Base-by-base conservation (phyloP, 1,140 invertebrate genomes). In the Dendroctonus valens region DNA sequence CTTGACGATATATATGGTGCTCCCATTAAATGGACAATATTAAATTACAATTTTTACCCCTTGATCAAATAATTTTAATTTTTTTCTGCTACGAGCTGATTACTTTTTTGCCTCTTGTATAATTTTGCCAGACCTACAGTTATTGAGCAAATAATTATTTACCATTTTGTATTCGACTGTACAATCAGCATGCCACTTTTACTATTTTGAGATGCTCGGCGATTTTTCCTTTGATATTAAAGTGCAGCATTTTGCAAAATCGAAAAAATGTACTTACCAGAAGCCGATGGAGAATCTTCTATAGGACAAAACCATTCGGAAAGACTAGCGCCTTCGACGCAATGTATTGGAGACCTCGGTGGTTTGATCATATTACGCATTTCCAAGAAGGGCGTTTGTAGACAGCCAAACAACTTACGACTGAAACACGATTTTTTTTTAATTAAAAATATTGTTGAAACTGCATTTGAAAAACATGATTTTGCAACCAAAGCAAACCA, bases 361-460 rank as follows among this genome's bases (percentile, higher is more conserved):
- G 84, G 82, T 70, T 82, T 78, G 41, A 85, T 74, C 82, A 83
- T 84, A 51, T 82, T 82, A 7, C 80, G 77, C 66, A 85, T 73
- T 72, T 84, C 83, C 59, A 84, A 77, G 50, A 85, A 75, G 4
- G 83, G 83, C 5, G 83, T 79, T 78, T 85, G 83, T 68, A 86
- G 79, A 77, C 84, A 85, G 60, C 83, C 83, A 69, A 86, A 82
- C 11, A 86, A 71, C 73, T 85, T 86, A 37, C 80, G 80, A 62
- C 84, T 85, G 69, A 52, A 79, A 77, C 39, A 50, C 15, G n/a
- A 52, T 26, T 11, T n/a, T 52, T 46, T 11, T 46, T 46, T 46
- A 2, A 46, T 26, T 46, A 46, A 11, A 11, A 46, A 46, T 46
- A 2, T 46, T 46, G 9, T 46, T 46, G 12, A 46, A 12, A 46